Percentiles rank a stretch among this genome's conserved stretches.
Conservation (phyloP, 2,888 invertebrate genomes). For the Hypsopygia costalis region DNA sequence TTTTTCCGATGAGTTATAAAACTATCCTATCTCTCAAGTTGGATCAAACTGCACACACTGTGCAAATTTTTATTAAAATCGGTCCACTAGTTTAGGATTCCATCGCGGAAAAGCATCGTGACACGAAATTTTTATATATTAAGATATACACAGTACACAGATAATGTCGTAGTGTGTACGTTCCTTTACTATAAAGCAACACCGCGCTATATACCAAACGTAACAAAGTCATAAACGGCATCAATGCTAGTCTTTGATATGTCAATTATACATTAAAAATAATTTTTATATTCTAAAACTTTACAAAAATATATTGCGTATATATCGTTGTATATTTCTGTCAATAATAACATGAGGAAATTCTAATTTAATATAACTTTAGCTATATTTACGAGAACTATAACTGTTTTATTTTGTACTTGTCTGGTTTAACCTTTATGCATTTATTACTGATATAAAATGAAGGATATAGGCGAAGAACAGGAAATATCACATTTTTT, state of each 20-base stretch:
- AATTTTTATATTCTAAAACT: constrained; percentile 49
- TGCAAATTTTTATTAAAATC: no score
- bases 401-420: constrained; percentile 47
- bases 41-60: no score
- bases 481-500: no score
- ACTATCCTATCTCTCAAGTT: no score
- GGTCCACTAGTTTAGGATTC: no score
- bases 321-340: constrained; percentile 65
- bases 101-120: no score
- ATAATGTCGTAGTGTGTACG: no score
- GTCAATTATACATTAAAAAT: constrained; percentile 30
- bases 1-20: no score
- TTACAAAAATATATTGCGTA: constrained; percentile 70
- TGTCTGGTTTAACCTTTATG: constrained; percentile 36
- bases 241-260: constrained; percentile 54
- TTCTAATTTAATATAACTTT: constrained; percentile 12
- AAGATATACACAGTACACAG: no score
- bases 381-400: constrained; percentile 13
- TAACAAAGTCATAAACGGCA: constrained; percentile 13
- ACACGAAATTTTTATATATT: no score
- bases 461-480: no score
- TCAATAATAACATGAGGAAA: constrained; percentile 45
- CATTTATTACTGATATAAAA: constrained; percentile 26
- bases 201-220: constrained; percentile 9
- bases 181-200: neutral